Evolutionary conservation across 2,113 vertebrate genomes (phyloP).

Genomic region (Coregonus clupeaformis): DNA sequence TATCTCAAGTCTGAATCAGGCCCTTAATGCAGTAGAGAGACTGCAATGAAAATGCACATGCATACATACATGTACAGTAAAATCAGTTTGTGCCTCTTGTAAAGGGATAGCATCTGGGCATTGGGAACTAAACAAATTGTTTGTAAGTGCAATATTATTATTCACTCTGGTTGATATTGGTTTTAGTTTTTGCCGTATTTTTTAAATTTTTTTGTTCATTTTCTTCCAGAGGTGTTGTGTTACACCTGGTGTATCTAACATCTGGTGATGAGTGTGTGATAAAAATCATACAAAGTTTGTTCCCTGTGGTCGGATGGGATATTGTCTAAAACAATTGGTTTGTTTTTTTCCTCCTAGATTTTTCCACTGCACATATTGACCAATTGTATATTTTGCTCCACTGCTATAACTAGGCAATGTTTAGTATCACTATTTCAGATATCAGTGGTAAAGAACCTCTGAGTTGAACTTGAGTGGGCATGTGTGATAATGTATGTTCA

Average conservation of each 20-base stretch:
- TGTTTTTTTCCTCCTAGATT: background rate
- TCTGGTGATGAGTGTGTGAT: constrained; percentile 6
- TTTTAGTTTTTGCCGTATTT: constrained; percentile 20
- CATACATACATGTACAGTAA: constrained; percentile 12
- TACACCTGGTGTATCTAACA: background rate
- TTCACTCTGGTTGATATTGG: constrained; percentile 49
- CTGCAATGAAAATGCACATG: constrained; percentile 14
- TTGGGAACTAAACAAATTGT: constrained; percentile 61
- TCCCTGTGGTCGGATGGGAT: constrained; percentile 3
- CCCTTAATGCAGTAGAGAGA: background rate
- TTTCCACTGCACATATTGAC: constrained; percentile 30
- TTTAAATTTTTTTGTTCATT: too few species aligned
- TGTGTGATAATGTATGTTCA: constrained; percentile 40
- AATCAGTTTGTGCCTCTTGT: constrained; percentile 35
- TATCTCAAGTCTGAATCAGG: too few species aligned
- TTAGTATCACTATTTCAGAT: background rate
- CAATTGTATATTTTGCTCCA: constrained; percentile 38
- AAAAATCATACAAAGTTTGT: constrained; percentile 16
- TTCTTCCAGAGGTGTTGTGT: too few species aligned
- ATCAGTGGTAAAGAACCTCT: background rate
- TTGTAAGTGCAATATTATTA: constrained; percentile 80
- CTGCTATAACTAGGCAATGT: constrained; percentile 22
- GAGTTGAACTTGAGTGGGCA: constrained; percentile 27
- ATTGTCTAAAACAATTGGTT: constrained; percentile 17
- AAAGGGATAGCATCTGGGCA: constrained; percentile 56